A percentile compares a stretch with the other conserved stretches of the same genome.
Conservation (phyloP, 1,140 invertebrate species). For the silkworm (Bombyx mori) region ASM3026992v2 NC_085119.1:9172001-9172500, state of each 20-base stretch:
- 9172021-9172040: slow-evolving; percentile 70
- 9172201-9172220: slow-evolving; percentile 91
- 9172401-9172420: neutral
- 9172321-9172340: slow-evolving; percentile 94
- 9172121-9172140: neutral
- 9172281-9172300: slow-evolving; percentile 92
- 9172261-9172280: slow-evolving; percentile 94
- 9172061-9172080: slow-evolving; percentile 90
- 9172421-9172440: too few species aligned
- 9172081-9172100: slow-evolving; percentile 91
- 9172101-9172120: slow-evolving; percentile 14
- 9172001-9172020: slow-evolving; percentile 49
- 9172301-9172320: slow-evolving; percentile 87
- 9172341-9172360: slow-evolving; percentile 70
- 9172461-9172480: too few species aligned
- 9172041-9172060: slow-evolving; percentile 89
- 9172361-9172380: neutral
- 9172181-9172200: slow-evolving; percentile 94
- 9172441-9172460: too few species aligned
- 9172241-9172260: slow-evolving; percentile 91
- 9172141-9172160: neutral
- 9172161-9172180: slow-evolving; percentile 75
- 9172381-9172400: neutral
- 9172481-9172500: too few species aligned
- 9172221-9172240: slow-evolving; percentile 86